phyloP scores from a whole-genome alignment of 2,113 vertebrate species.

The Dipodomys merriami region DNA sequence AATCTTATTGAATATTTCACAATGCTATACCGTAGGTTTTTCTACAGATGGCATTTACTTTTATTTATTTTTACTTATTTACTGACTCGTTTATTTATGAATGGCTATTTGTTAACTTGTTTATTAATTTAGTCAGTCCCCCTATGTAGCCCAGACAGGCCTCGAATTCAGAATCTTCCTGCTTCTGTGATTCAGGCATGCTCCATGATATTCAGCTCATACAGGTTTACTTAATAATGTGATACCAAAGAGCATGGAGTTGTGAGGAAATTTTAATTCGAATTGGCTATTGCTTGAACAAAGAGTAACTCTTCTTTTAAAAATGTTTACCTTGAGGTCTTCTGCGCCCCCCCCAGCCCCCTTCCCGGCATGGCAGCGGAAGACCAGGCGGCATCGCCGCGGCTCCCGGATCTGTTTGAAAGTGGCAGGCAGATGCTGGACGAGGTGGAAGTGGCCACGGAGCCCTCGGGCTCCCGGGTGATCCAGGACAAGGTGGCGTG shows the following conservation, averaged over 20 bases:
- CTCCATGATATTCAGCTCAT: neutral
- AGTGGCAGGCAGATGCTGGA: constrained; percentile 78
- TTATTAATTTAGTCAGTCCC: no score
- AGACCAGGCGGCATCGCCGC: constrained; percentile 57
- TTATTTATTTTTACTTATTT: no score
- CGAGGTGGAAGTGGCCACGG: constrained; percentile 86
- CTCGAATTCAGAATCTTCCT: no score
- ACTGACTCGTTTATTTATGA: no score
- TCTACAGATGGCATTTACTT: no score
- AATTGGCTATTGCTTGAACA: neutral
- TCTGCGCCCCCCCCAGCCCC: neutral
- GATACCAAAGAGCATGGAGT: neutral
- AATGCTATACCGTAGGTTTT: neutral
- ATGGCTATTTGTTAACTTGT: no score
- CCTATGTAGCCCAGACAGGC: no score
- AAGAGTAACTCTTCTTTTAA: neutral
- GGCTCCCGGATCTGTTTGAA: constrained; percentile 85
- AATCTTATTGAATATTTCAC: neutral
- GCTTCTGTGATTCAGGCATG: no score
- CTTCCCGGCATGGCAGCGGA: constrained; percentile 79
- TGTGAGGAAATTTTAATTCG: neutral
- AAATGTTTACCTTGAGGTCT: neutral
- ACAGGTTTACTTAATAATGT: neutral
- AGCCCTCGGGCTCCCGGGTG: constrained; percentile 82
- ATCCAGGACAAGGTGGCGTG: constrained; percentile 89